Conservation (phyloP, 2,797 vertebrate species). For the Toxotes lorentzi region DNA sequence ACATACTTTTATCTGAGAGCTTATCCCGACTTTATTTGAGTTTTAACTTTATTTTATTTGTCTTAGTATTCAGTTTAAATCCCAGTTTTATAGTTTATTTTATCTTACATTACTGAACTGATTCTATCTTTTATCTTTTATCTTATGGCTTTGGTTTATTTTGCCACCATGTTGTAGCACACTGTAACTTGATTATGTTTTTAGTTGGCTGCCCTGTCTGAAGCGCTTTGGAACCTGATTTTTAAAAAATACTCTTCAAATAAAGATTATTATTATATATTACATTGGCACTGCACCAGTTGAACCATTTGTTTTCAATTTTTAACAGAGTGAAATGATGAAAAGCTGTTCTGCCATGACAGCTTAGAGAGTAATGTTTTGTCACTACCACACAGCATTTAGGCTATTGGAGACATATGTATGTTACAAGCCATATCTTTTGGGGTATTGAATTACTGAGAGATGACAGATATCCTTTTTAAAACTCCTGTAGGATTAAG, state of each 20-base stretch:
- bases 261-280: background rate
- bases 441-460: constrained; percentile 55
- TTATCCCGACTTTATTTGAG: background rate
- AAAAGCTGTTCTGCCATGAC: constrained; percentile 38
- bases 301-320: constrained; percentile 45
- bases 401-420: constrained; percentile 38
- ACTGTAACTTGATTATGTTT: background rate
- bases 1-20: background rate
- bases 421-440: constrained; percentile 40
- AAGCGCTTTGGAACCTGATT: background rate
- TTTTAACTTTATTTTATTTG: background rate
- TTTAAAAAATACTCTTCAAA: background rate
- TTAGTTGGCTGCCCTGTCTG: background rate
- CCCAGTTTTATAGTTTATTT: background rate
- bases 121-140: background rate
- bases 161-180: background rate
- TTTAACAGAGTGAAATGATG: constrained; percentile 15
- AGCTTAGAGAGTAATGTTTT: constrained; percentile 28
- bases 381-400: constrained; percentile 32
- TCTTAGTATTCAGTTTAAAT: background rate
- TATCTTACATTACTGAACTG: background rate
- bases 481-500: constrained; percentile 59
- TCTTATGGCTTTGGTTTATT: background rate
- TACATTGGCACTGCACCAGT: constrained; percentile 17
- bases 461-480: constrained; percentile 64